A percentile compares a stretch with the other conserved stretches of the same genome.
phyloP scores from a whole-genome alignment of 2,888 invertebrate genomes.

The Drosophila niveifrons region DNA sequence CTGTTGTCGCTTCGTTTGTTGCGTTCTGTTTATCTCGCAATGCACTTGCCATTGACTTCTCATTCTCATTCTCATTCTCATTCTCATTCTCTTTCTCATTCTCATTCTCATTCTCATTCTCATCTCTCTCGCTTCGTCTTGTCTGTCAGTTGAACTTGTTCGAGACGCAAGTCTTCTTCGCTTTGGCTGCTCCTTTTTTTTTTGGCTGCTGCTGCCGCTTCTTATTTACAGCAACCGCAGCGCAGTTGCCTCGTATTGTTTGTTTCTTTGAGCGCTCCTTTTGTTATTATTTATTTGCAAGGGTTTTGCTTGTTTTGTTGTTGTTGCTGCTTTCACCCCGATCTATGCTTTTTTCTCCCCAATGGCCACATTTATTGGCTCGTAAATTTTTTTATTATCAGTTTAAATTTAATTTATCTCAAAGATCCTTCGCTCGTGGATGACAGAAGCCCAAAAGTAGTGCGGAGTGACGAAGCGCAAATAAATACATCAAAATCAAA shows the following conservation, averaged over 20 bases:
- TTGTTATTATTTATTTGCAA: constrained; percentile 75
- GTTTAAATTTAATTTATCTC: constrained; percentile 78
- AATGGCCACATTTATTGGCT: constrained; percentile 73
- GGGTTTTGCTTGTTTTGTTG: background rate
- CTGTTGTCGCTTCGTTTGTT: constrained; percentile 61
- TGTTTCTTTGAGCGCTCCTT: constrained; percentile 52
- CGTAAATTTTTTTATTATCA: constrained; percentile 79
- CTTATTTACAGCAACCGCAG: constrained; percentile 33
- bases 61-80: too few species aligned
- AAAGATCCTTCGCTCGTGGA: constrained; percentile 30
- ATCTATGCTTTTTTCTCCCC: constrained; percentile 22
- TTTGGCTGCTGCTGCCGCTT: constrained; percentile 25
- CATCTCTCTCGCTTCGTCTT: background rate
- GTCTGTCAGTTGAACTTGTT: constrained; percentile 36
- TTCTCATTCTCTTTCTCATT: too few species aligned
- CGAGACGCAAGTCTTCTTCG: constrained; percentile 21
- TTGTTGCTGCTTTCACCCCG: constrained; percentile 2
- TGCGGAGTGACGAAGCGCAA: constrained; percentile 40
- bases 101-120: background rate
- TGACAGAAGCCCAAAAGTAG: background rate
- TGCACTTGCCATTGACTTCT: constrained; percentile 59
- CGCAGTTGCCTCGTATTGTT: constrained; percentile 20
- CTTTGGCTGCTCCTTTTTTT: constrained; percentile 30
- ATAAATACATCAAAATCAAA: constrained; percentile 78
- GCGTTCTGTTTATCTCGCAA: constrained; percentile 69